Evolutionary conservation across 2,797 vertebrate genomes (phyloP), one percentile per base, ranked within the genome.

Genomic region (Rousettus madagascariensis): DNA sequence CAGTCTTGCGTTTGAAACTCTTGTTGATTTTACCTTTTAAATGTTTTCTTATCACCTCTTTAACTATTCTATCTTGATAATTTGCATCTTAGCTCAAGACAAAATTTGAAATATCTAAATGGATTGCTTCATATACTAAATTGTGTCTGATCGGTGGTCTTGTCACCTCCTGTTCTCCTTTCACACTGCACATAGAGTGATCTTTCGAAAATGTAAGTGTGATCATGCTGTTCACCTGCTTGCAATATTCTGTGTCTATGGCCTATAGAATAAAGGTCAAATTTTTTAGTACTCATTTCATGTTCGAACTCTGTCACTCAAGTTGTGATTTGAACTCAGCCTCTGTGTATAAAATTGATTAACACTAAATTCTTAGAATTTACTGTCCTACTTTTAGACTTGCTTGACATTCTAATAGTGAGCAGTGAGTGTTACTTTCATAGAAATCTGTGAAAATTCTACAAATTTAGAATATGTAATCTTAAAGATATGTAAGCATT

Each of bases 181-280:
- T 59, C 55, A 78, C 1, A 61, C 0, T 20, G 11, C 15, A 74
- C 28, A 83, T 55, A 57, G 43, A 88, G 28, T 68, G 84, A 94
- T 41, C 65, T 79, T 87, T 90, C 51, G 90, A 90, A 96, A 65
- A 88, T 71, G 72, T 41, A 88, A 90, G 75, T 90, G 6, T 16
- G 17, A 86, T 57, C 36, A 33, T 33, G n/a, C 26, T 69, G 46
- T 43, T 22, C 5, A 22, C 2, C 20, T 65, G 3, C n/a, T 69
- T 59, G 43, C 6, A 46, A 57, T 4, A 36, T 49, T 38, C 22
- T 41, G 38, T 59, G 41, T 74, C 26, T 22, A 2, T 30, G 36
- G 11, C 33, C 63, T 79, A 86, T 8, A 55, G 38, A 95, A 74
- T 38, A 26, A 95, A 96, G 41, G 17, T 69, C 51, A 84, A 24